Conservation (phyloP, 1,140 invertebrate genomes). For the Hycleus phaleratus region DNA sequence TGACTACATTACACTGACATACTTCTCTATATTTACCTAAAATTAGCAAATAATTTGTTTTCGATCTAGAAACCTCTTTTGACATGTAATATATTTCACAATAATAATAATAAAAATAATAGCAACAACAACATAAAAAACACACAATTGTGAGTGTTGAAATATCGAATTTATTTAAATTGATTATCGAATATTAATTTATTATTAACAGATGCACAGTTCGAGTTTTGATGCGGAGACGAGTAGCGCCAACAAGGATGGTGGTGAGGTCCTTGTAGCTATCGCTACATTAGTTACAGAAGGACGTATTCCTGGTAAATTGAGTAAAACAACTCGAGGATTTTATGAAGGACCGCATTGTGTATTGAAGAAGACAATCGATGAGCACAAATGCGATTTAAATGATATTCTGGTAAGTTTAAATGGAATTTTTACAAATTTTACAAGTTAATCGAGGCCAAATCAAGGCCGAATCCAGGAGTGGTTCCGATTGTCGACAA, state of each 20-base stretch:
- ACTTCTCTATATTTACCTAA: no score
- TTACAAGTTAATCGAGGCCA: no score
- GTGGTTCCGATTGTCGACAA: neutral
- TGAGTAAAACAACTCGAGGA: conserved; percentile 43
- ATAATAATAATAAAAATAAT: no score
- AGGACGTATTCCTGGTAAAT: conserved; percentile 56
- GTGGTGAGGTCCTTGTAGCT: conserved; percentile 50
- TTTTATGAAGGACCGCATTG: conserved; percentile 69
- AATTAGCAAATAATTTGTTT: no score
- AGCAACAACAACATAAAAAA: no score
- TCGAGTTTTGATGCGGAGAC: conserved; percentile 27
- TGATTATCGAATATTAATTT: neutral
- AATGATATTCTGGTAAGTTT: conserved; percentile 47
- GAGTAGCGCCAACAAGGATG: conserved; percentile 29
- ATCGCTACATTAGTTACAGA: conserved; percentile 62
- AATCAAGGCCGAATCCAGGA: neutral
- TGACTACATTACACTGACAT: no score
- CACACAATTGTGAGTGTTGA: no score
- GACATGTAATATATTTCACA: no score
- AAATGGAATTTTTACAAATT: neutral
- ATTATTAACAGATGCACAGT: conserved; percentile 37
- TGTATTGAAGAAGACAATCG: conserved; percentile 41
- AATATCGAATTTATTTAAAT: no score
- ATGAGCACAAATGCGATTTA: conserved; percentile 49
- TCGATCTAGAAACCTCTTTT: no score